Evolutionary conservation across 2,888 invertebrate genomes (phyloP).

Genomic region (Nemoura dubitans): DNA sequence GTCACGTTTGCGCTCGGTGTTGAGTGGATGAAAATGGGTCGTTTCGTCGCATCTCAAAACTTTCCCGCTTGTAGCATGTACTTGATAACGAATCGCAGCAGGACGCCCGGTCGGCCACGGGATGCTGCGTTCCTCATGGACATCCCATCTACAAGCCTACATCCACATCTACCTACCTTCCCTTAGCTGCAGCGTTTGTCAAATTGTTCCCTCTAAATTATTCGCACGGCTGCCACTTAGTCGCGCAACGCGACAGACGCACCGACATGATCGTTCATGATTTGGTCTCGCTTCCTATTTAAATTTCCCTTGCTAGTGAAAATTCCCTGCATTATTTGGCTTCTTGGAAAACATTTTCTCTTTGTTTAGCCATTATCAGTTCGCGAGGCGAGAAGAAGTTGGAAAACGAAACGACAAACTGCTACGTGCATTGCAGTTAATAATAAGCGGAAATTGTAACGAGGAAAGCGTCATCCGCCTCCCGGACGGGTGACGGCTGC

Average conservation of each 20-base stretch:
- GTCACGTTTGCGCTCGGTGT: background rate
- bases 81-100: background rate
- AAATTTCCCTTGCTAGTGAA: background rate
- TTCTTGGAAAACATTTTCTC: background rate
- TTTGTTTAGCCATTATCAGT: background rate
- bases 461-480: background rate
- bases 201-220: background rate
- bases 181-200: background rate
- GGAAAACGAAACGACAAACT: constrained; percentile 9
- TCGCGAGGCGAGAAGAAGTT: background rate
- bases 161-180: background rate
- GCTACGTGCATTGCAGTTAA: background rate
- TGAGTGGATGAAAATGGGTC: constrained; percentile 7
- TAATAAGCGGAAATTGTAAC: background rate
- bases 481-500: background rate
- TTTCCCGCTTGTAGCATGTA: background rate
- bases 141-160: background rate
- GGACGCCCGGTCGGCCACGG: background rate
- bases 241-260: background rate
- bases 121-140: background rate
- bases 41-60: background rate
- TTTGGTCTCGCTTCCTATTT: background rate
- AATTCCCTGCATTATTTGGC: background rate
- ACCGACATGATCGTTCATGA: background rate
- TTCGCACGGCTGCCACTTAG: background rate